These are phyloP conservation scores for Scaptomyza cyrtandrae DNA, from an alignment of 2,888 invertebrate genomes.

Conservation along the genomic window DNA sequence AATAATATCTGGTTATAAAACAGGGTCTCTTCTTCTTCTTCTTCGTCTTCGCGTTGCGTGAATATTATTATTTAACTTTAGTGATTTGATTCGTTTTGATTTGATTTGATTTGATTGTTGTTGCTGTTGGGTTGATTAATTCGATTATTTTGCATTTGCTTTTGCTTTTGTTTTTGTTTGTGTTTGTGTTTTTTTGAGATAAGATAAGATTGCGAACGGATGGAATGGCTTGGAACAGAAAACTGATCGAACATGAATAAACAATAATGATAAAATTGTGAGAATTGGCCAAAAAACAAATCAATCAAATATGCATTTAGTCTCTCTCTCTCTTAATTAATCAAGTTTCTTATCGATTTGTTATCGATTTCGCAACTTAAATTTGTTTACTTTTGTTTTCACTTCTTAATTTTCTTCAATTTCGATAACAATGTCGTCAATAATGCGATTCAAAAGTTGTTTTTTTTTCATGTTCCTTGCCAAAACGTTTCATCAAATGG, in stretches of 20 bases:
- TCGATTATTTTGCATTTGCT: slow-evolving; percentile 41
- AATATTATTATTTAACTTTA: too few species aligned
- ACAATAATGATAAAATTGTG: background rate
- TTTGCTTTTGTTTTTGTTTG: background rate
- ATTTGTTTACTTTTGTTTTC: background rate
- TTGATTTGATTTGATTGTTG: slow-evolving; percentile 21
- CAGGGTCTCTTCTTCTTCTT: too few species aligned
- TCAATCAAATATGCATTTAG: slow-evolving; percentile 6
- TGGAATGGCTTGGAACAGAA: background rate
- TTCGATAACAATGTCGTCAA: too few species aligned
- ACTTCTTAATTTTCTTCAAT: too few species aligned
- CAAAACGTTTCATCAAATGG: slow-evolving; percentile 4
- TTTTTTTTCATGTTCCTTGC: background rate
- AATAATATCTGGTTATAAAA: too few species aligned
- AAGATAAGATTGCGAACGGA: slow-evolving; percentile 39
- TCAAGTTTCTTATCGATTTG: too few species aligned
- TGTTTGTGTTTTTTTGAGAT: too few species aligned
- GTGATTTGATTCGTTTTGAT: background rate
- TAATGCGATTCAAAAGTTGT: background rate
- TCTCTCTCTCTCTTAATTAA: too few species aligned
- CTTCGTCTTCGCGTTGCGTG: too few species aligned
- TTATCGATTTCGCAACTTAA: too few species aligned
- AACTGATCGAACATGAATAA: slow-evolving; percentile 19
- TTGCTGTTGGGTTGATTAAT: slow-evolving; percentile 46
- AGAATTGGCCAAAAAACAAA: background rate